Evolutionary conservation across 2,888 invertebrate genomes (phyloP), one percentile per base, ranked within the genome.

Genomic region (Exephanes ischioxanthus): DNA sequence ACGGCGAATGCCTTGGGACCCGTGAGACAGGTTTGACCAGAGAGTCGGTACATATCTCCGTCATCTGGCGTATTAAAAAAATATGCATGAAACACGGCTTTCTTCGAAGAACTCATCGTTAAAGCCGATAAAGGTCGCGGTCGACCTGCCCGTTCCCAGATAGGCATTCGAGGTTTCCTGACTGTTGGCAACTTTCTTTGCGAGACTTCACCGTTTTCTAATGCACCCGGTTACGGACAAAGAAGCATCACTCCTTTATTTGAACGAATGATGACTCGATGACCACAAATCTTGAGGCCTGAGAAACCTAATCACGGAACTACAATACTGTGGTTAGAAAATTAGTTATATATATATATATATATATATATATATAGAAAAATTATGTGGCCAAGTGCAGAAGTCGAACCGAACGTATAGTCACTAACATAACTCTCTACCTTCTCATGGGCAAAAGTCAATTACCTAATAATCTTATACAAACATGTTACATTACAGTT

Each of bases 21-120:
- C 45, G 66, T 51, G 55, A 5, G 53, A 72, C 84, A 66, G 77
- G 84, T 84, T 81, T 81, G 72, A 78, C 77, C 41, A 26, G 84
- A 58, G 48, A 26, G 16, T 9, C 61, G 80, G 71, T 11, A 33
- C 33, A 68, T 77, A 84, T 63, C 53, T 37, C 37, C 53, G 6
- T 11, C 61, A 37, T 30, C n/a, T 58, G n/a, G 45, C 71, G 37
- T 7, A 33, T 37, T 51, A 16, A 63, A n/a, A 80, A 84, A 51
- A 78, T 68, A 51, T 72, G 6, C 63, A 66, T 77, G 61, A 70
- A 71, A 67, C 48, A 68, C 19, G 6, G 19, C 33, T 80, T 84
- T 77, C 72, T 77, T 77, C 71, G 68, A 51, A 37, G 33, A 72
- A 68, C 68, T 63, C 63, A 22, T 48, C 68, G 77, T 51, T 2